Percentiles rank a stretch among this genome's conserved stretches.
Conservation (phyloP, 2,888 invertebrate species). For the Coronaproctus castanopsis region DNA sequence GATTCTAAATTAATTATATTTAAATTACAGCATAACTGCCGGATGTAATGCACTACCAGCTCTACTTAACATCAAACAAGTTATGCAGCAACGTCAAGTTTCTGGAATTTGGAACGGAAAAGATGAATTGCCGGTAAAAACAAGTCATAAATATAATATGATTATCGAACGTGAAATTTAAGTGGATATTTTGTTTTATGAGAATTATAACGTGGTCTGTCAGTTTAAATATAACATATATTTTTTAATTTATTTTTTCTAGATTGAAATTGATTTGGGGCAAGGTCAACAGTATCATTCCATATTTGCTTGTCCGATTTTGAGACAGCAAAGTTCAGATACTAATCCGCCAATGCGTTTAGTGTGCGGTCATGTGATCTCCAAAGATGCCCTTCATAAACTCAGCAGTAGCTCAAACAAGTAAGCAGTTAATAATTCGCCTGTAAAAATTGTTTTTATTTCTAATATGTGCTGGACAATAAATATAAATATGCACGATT, state of each 20-base stretch:
- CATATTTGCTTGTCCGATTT: constrained; percentile 94
- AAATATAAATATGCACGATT: neutral
- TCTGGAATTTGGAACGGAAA: constrained; percentile 84
- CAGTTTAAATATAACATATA: too few relatives aligned
- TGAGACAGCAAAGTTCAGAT: constrained; percentile 87
- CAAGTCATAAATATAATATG: too few relatives aligned
- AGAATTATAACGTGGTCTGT: too few relatives aligned
- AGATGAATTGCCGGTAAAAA: constrained; percentile 79
- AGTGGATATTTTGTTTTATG: too few relatives aligned
- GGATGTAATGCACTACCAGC: constrained; percentile 88
- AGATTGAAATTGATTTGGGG: constrained; percentile 92
- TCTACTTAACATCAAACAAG: constrained; percentile 77
- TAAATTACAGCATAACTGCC: constrained; percentile 49
- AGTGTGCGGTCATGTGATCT: constrained; percentile 95
- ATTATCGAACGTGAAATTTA: neutral
- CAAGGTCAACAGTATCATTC: constrained; percentile 84
- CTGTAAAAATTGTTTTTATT: too few relatives aligned
- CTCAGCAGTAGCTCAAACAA: constrained; percentile 69
- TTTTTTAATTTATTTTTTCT: too few relatives aligned
- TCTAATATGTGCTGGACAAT: too few relatives aligned
- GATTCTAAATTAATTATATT: constrained; percentile 3
- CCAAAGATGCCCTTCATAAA: constrained; percentile 87
- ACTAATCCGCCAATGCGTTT: constrained; percentile 93
- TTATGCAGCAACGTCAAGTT: constrained; percentile 73
- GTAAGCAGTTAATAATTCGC: too few relatives aligned